Base-by-base conservation (phyloP, 2,888 invertebrate genomes). In the Diplazon laetatorius region DNA sequence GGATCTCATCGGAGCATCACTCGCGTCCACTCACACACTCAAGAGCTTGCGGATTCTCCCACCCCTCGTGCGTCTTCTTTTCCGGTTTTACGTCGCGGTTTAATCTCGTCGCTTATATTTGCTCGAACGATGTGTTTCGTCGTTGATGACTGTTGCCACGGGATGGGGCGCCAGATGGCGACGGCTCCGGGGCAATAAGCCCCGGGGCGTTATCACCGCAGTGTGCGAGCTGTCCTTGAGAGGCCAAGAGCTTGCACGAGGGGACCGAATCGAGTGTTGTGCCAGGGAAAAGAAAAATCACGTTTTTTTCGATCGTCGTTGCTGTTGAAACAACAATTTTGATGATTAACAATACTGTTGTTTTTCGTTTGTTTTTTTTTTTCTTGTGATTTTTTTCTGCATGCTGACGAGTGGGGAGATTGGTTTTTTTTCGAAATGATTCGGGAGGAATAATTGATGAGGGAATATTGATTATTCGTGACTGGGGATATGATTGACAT, bases 61-160 rank as follows among this genome's bases (percentile, higher is more conserved):
- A n/a, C 3, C 20, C 30, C 48, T 35, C 18, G 52, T 44, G 48
- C 30, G n/a, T 30, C 9, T n/a, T 48, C 35, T 52, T 37, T 66
- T 14, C 30, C 42, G 8, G 3, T 42, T n/a, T 62, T 52, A 55
- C 52, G 44, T n/a, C 18, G n/a, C 68, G 16, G 10, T 59, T 16
- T 20, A 22, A 22, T 50, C 44, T 9, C 48, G 57, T 76, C 75
- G 18, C n/a, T 57, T 59, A 48, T 12, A n/a, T 30, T 2, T 37
- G 14, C 52, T 66, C 66, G 42, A 68, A 78, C 75, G 66, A 78
- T 78, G 74, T 60, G 66, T n/a, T n/a, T 66, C 70, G 60, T 60
- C 74, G 70, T 66, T 60, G 52, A 59, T 37, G 35, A 50, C 22
- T 14, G 6, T n/a, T 25, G 52, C 42, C 14, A 18, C 20, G 55